Percentiles rank a stretch among this genome's conserved stretches.
Conservation (phyloP, 2,888 invertebrate genomes). For the Pandemis cinnamomeana region DNA sequence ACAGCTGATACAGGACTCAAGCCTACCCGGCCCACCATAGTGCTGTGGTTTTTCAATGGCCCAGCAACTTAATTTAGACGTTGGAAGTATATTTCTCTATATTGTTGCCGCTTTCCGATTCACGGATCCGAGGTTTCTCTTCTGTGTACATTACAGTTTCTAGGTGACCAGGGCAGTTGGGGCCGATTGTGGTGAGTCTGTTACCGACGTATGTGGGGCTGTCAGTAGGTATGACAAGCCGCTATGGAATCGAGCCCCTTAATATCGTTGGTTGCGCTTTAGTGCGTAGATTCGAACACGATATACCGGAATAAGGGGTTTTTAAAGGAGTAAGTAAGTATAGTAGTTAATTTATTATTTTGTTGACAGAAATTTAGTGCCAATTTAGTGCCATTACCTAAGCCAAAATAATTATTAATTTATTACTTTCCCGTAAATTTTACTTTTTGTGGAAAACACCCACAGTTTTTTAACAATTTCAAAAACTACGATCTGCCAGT, state of each 20-base stretch:
- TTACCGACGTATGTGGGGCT: conserved; percentile 12
- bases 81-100: background rate
- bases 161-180: conserved; percentile 13
- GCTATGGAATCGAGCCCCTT: conserved; percentile 3
- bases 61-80: too few relatives aligned
- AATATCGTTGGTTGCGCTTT: background rate
- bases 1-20: too few relatives aligned
- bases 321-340: background rate
- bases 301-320: background rate
- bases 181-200: conserved; percentile 23
- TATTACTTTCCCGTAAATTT: too few relatives aligned
- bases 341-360: too few relatives aligned
- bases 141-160: background rate
- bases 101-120: background rate
- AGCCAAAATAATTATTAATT: too few relatives aligned
- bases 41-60: too few relatives aligned
- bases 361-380: too few relatives aligned
- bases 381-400: too few relatives aligned
- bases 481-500: too few relatives aligned
- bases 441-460: too few relatives aligned
- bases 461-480: too few relatives aligned
- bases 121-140: background rate
- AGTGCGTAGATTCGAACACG: background rate
- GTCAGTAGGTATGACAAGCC: conserved; percentile 14
- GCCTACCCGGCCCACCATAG: too few relatives aligned